Evolutionary conservation across 2,888 invertebrate species (phyloP).

Genomic region (Baccha elongata): DNA sequence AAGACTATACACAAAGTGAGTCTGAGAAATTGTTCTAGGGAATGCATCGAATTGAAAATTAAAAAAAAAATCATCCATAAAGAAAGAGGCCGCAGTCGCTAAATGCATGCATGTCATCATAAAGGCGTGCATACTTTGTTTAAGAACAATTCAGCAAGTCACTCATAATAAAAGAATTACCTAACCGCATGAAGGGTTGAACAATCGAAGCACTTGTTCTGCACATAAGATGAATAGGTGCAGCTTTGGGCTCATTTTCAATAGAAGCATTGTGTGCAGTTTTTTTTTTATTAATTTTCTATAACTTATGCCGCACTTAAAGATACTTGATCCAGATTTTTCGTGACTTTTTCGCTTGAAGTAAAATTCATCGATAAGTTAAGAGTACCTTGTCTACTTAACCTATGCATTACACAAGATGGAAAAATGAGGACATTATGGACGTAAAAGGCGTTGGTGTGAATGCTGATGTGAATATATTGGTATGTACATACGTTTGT

Average conservation of each 20-base stretch:
- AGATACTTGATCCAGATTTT: slow-evolving; percentile 28
- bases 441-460: too few relatives aligned
- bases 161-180: slow-evolving; percentile 53
- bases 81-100: neutral
- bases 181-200: slow-evolving; percentile 46
- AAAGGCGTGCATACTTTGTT: slow-evolving; percentile 35
- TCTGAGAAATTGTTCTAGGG: slow-evolving; percentile 30
- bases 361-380: slow-evolving; percentile 13
- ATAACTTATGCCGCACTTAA: slow-evolving; percentile 7
- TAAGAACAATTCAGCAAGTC: slow-evolving; percentile 50
- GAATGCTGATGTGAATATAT: too few relatives aligned
- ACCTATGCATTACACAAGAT: too few relatives aligned
- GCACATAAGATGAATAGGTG: slow-evolving; percentile 18
- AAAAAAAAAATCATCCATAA: slow-evolving; percentile 32
- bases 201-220: slow-evolving; percentile 61
- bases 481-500: too few relatives aligned
- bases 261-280: slow-evolving; percentile 24
- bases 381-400: neutral
- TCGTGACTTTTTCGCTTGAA: slow-evolving; percentile 16
- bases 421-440: too few relatives aligned
- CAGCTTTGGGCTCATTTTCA: slow-evolving; percentile 25
- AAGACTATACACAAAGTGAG: slow-evolving; percentile 36
- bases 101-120: slow-evolving; percentile 22
- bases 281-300: slow-evolving; percentile 10
- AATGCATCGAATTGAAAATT: slow-evolving; percentile 38